Conservation (phyloP, 2,888 invertebrate genomes). For the Chloroclystis v-ata region DNA sequence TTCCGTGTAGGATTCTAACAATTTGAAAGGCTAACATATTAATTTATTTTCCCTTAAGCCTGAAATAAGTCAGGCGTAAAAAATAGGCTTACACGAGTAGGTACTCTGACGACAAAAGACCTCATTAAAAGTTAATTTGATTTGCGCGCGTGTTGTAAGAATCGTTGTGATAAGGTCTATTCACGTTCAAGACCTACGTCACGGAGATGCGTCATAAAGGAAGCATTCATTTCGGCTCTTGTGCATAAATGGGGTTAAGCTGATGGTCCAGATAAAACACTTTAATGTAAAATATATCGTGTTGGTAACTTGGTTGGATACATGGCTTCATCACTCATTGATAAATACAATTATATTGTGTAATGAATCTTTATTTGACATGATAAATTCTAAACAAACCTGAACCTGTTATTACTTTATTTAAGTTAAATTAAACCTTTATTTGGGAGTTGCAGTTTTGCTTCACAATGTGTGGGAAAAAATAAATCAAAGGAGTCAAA, state of each 20-base stretch:
- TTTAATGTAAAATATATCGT: too few relatives aligned
- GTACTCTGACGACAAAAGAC: slow-evolving; percentile 23
- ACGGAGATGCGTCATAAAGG: slow-evolving; percentile 9
- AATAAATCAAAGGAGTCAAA: slow-evolving; percentile 44
- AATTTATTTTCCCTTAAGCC: slow-evolving; percentile 9
- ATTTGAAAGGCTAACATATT: background rate
- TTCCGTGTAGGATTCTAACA: background rate
- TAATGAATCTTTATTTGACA: too few relatives aligned
- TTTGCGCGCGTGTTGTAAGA: slow-evolving; percentile 23
- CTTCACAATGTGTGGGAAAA: slow-evolving; percentile 38
- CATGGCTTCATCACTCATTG: too few relatives aligned
- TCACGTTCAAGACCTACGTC: slow-evolving; percentile 5
- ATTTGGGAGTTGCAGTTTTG: too few relatives aligned
- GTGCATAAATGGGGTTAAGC: slow-evolving; percentile 8
- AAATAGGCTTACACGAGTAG: slow-evolving; percentile 14
- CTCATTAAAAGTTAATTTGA: slow-evolving; percentile 30
- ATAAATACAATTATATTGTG: too few relatives aligned
- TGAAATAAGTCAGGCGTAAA: slow-evolving; percentile 13
- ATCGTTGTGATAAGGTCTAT: slow-evolving; percentile 15
- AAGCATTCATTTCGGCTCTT: slow-evolving; percentile 7
- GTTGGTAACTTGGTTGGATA: too few relatives aligned
- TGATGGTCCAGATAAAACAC: too few relatives aligned
- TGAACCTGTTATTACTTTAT: too few relatives aligned
- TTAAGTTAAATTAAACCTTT: too few relatives aligned
- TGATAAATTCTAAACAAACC: too few relatives aligned